A percentile compares a stretch with the other conserved stretches of the same genome.
Evolutionary conservation across 2,888 invertebrate genomes (phyloP).

Genomic region (Trilocha varians): DNA sequence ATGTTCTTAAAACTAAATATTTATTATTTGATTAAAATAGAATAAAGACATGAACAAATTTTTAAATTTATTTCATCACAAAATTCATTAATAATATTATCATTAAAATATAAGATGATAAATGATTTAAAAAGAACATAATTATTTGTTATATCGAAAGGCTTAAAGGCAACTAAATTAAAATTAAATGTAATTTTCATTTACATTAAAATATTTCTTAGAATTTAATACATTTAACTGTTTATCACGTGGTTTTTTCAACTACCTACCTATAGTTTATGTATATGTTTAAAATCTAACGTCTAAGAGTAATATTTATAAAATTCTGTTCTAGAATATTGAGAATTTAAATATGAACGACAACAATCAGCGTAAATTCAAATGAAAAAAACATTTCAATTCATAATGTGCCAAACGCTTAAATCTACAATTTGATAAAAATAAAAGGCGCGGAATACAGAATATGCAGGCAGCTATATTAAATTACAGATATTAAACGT

Average conservation of each 20-base stretch:
- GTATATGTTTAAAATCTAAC: not conserved
- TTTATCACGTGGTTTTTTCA: constrained; percentile 65
- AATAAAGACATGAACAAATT: constrained; percentile 43
- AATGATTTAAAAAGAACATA: constrained; percentile 17
- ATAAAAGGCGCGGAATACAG: not conserved
- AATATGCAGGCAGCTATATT: constrained; percentile 12
- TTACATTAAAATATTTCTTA: constrained; percentile 41
- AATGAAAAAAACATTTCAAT: constrained; percentile 4
- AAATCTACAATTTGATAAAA: not conserved
- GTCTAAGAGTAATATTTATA: not conserved
- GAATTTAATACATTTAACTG: constrained; percentile 43
- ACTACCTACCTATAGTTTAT: constrained; percentile 34
- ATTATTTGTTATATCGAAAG: constrained; percentile 38
- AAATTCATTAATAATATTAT: constrained; percentile 40
- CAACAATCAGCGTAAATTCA: not conserved
- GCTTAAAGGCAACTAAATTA: constrained; percentile 39
- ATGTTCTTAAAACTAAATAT: not conserved
- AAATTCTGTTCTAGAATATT: not conserved
- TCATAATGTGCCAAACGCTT: not conserved
- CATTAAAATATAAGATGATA: constrained; percentile 51
- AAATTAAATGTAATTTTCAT: constrained; percentile 33
- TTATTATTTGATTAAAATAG: constrained; percentile 10
- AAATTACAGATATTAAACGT: constrained; percentile 3
- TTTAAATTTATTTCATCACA: constrained; percentile 62
- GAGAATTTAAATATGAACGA: not conserved